Evolutionary conservation across 92 coral and sea anemone genomes (phyloP), one percentile per base, ranked within the genome.

Genomic region (Siderastrea radians): DNA sequence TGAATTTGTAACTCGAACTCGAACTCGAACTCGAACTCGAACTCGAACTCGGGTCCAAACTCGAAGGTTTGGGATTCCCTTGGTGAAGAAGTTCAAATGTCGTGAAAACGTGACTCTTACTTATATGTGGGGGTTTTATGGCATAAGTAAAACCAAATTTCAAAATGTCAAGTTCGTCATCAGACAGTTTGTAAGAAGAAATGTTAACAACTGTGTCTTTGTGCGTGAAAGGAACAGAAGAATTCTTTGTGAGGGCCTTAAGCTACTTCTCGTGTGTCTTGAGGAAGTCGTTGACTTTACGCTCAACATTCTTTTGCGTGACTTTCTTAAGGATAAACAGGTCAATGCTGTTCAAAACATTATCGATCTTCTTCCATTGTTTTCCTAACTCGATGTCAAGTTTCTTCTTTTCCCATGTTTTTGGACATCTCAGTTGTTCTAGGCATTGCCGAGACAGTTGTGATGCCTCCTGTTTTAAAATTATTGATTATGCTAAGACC

Each of bases 41-140:
- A 26, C 38, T 26, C 38, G 38, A 26, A 26, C 38, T 26, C 38
- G 38, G 38, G 38, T 26, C 38, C 38, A 26, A 26, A 26, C 38
- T 26, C 38, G 38, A 26, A 26, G 38, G 38, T 26, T 26, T 26
- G 38, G 38, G 38, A 26, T 26, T 26, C 38, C 38, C 38, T 26
- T 44, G 45, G 47, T 87, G 81, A 49, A 87, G 81, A 57, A n/a
- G 78, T 80, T 87, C 81, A 48, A 80, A 80, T 10, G 91, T 87
- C 16, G 91, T 51, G 55, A 87, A 73, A 46, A 75, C 78, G 62
- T 89, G 83, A 49, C 83, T 50, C 47, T 83, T 81, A 79, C 84
- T 89, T 53, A 89, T 76, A 47, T 50, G 17, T 9, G 92, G 88
- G 83, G 92, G 92, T 87, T 67, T 66, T 10, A 82, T 89, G 55